Conservation (phyloP, 2,888 invertebrate genomes). For the Celastrina argiolus region DNA sequence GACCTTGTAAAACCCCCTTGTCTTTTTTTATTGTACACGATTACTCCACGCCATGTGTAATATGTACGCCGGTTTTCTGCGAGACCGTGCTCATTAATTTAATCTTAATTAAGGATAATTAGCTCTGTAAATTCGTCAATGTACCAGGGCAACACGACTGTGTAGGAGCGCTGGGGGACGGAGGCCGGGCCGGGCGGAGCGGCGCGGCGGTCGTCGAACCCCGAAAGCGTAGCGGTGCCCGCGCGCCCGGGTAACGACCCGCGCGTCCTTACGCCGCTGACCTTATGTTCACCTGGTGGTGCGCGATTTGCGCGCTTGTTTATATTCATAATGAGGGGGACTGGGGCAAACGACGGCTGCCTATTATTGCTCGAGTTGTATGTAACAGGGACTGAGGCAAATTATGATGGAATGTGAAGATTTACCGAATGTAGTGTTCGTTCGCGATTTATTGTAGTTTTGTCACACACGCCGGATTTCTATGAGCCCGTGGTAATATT, state of each 20-base stretch:
- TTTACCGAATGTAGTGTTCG: no score
- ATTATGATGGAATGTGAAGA: no score
- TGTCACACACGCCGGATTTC: no score
- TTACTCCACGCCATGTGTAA: neutral
- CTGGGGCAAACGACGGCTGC: neutral
- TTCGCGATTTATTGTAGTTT: no score
- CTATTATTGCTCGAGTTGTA: no score
- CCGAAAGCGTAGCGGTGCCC: constrained; percentile 73
- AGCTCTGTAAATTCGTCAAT: constrained; percentile 23
- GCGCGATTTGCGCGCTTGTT: constrained; percentile 36
- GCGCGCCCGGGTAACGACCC: constrained; percentile 72
- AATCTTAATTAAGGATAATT: constrained; percentile 9
- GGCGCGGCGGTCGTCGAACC: constrained; percentile 64
- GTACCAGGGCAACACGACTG: constrained; percentile 54
- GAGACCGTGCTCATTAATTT: neutral
- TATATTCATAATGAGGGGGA: neutral
- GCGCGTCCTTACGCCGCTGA: constrained; percentile 67
- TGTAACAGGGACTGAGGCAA: no score
- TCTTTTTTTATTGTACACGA: no score
- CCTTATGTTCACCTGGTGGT: constrained; percentile 70
- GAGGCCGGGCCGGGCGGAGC: constrained; percentile 53
- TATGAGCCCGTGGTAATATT: no score
- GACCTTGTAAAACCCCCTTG: no score
- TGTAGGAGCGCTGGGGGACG: constrained; percentile 65
- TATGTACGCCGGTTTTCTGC: neutral